Percentiles rank a stretch among this genome's conserved stretches.
Conservation (phyloP, 2,797 vertebrate genomes). For the Argentina silus region DNA sequence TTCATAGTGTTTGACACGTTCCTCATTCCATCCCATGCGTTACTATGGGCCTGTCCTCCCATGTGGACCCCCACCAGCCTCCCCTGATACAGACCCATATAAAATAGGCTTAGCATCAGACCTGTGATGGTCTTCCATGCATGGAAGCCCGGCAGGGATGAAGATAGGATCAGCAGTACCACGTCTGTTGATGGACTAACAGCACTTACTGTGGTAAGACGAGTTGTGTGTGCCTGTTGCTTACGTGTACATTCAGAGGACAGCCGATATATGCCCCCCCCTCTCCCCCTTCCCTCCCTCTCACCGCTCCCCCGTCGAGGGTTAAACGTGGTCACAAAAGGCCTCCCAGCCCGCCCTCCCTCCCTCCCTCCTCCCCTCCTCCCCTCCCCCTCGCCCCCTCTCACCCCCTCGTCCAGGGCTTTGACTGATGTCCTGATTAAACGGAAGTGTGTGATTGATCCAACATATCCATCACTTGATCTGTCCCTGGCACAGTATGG, state of each 20-base stretch:
- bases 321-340: conserved; percentile 46
- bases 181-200: background rate
- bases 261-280: background rate
- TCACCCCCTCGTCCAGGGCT: conserved; percentile 22
- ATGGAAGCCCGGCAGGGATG: background rate
- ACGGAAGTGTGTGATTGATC: conserved; percentile 74
- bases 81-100: too few species aligned
- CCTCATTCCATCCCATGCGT: too few species aligned
- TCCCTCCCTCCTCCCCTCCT: conserved; percentile 8
- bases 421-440: conserved; percentile 74
- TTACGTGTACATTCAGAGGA: background rate
- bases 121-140: background rate
- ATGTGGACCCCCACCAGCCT: too few species aligned
- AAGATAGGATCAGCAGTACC: background rate
- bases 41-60: too few species aligned
- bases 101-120: background rate
- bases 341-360: background rate
- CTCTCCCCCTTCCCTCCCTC: background rate
- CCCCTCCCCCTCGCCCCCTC: conserved; percentile 24
- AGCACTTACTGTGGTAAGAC: background rate
- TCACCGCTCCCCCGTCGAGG: conserved; percentile 17
- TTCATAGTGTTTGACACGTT: too few species aligned
- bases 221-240: background rate
- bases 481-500: conserved; percentile 71
- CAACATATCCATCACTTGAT: conserved; percentile 74